phyloP scores from a whole-genome alignment of 2,888 invertebrate species.

The Tryphoninae sp. region DNA sequence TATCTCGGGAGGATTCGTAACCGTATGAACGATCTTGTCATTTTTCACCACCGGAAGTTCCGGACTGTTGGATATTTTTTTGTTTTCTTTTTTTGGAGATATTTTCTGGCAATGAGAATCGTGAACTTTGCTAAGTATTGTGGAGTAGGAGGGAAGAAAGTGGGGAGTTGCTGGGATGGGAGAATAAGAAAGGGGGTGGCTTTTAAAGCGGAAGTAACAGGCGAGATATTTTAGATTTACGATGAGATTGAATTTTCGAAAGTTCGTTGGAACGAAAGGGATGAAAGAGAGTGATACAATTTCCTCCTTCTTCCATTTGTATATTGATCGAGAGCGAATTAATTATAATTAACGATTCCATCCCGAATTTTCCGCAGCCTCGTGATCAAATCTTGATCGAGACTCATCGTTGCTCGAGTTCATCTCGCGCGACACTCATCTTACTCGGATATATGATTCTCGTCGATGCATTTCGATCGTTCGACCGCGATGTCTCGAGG shows the following conservation, averaged over 20 bases:
- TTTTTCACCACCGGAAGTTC: conserved; percentile 24
- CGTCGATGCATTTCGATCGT: conserved; percentile 52
- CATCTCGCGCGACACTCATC: neutral
- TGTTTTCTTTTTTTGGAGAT: neutral
- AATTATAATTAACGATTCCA: neutral
- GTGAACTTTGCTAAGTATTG: neutral
- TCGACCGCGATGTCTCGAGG: conserved; percentile 53
- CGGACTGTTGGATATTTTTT: conserved; percentile 1
- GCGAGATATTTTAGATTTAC: neutral
- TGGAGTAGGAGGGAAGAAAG: neutral
- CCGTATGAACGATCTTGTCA: conserved; percentile 24
- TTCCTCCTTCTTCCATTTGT: too few relatives aligned
- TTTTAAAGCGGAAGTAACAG: conserved; percentile 44
- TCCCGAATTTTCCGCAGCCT: neutral
- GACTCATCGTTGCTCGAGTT: neutral
- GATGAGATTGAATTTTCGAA: too few relatives aligned
- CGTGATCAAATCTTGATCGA: neutral
- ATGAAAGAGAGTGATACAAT: too few relatives aligned
- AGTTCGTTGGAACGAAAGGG: too few relatives aligned
- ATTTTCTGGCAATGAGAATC: neutral
- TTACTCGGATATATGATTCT: conserved; percentile 22
- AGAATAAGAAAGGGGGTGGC: neutral
- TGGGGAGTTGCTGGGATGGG: neutral
- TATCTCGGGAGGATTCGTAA: neutral
- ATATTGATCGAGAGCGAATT: too few relatives aligned